phyloP scores from a whole-genome alignment of 2,113 vertebrate genomes.

The Hemiprocne comata region DNA sequence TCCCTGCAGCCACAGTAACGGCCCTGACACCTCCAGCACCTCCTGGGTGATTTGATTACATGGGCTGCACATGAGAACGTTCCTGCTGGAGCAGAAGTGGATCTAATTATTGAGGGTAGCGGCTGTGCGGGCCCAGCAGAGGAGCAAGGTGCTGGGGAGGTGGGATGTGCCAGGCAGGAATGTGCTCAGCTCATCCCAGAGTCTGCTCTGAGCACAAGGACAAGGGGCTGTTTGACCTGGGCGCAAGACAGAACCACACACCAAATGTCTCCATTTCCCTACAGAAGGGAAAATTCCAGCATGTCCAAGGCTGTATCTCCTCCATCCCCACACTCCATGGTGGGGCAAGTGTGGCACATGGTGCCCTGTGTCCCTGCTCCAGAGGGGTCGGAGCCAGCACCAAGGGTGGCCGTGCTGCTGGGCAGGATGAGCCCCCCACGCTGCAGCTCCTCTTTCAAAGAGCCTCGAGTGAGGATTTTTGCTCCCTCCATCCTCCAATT shows the following conservation, averaged over 20 bases:
- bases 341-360: accelerated
- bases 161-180: background rate
- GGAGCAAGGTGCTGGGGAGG: background rate
- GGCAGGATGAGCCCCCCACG: background rate
- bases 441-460: background rate
- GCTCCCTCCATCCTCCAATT: background rate
- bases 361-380: accelerated
- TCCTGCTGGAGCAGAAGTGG: conserved; percentile 28
- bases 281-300: accelerated
- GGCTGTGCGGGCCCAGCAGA: background rate
- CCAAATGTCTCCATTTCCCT: no score
- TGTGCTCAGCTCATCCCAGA: accelerated
- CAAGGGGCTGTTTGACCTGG: background rate
- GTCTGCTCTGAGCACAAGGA: accelerated
- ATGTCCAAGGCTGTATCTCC: accelerated
- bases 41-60: conserved; percentile 21
- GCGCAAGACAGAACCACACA: background rate
- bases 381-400: accelerated
- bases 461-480: background rate
- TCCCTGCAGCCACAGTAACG: conserved; percentile 10
- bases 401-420: background rate
- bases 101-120: background rate
- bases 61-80: background rate
- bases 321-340: accelerated
- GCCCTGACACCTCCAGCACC: conserved; percentile 15